These are phyloP conservation scores for Chionis minor DNA, from an alignment of 2,113 vertebrate species.

Conservation along the genomic window DNA sequence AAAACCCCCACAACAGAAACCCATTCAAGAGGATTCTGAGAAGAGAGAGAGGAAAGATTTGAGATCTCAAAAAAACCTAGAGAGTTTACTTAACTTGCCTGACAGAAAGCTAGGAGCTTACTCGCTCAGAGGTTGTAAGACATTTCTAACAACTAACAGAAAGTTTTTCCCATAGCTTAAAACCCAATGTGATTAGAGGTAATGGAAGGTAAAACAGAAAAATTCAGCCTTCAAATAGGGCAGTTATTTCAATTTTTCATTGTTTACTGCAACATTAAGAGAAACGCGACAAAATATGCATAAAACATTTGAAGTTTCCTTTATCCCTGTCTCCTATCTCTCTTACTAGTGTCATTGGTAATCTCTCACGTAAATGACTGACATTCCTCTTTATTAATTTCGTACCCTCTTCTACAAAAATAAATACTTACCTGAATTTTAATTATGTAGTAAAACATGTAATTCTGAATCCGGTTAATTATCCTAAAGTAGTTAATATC, in stretches of 20 bases:
- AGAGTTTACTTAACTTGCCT: neutral
- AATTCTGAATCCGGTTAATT: neutral
- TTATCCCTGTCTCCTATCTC: neutral
- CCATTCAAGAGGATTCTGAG: neutral
- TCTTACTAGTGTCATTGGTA: neutral
- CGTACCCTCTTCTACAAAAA: neutral
- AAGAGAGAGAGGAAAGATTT: neutral
- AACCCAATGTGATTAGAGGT: neutral
- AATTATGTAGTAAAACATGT: neutral
- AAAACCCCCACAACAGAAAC: neutral
- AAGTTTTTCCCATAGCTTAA: neutral
- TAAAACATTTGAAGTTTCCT: neutral
- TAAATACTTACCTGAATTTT: constrained; percentile 17
- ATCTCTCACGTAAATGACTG: neutral
- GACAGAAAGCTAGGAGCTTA: neutral
- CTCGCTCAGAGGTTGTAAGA: neutral
- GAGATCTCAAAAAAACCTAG: neutral
- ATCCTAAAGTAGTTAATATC: neutral
- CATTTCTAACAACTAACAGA: neutral
- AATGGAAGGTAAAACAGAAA: neutral
- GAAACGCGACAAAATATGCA: neutral
- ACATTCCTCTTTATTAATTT: neutral
- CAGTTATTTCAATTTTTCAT: neutral
- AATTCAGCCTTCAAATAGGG: neutral
- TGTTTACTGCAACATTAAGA: neutral